These are phyloP conservation scores for Drosophila nigrodunni DNA, from an alignment of 1,140 invertebrate genomes.

Conservation along the genomic window DNA sequence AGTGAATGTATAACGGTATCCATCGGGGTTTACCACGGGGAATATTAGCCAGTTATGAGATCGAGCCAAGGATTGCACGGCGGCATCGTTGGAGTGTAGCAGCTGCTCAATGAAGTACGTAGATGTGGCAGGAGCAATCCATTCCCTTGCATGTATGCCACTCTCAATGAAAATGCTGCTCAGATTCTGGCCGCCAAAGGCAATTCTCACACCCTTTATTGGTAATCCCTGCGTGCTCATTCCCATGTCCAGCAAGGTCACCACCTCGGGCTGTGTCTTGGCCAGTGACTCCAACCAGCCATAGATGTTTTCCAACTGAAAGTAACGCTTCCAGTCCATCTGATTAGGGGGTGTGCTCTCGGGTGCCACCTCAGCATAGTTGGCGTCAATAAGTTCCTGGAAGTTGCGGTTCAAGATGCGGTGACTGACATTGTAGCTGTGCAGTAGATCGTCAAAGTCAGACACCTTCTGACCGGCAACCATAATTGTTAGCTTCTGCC, in stretches of 20 bases:
- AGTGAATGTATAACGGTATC: constrained; percentile 87
- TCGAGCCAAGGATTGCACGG: constrained; percentile 85
- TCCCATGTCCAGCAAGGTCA: constrained; percentile 86
- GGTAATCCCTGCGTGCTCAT: constrained; percentile 86
- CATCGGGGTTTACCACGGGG: constrained; percentile 89
- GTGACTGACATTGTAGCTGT: constrained; percentile 68
- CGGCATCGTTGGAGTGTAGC: constrained; percentile 85
- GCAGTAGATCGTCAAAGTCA: constrained; percentile 77
- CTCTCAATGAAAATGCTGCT: constrained; percentile 87
- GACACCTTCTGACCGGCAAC: constrained; percentile 74
- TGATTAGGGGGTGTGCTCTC: constrained; percentile 37
- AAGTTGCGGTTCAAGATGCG: constrained; percentile 74
- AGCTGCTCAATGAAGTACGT: constrained; percentile 89
- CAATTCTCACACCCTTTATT: constrained; percentile 87
- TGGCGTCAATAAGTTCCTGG: constrained; percentile 73
- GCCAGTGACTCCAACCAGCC: constrained; percentile 84
- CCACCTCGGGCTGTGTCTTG: constrained; percentile 84
- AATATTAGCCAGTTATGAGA: constrained; percentile 87
- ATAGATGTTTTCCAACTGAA: constrained; percentile 86
- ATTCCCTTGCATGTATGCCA: constrained; percentile 91
- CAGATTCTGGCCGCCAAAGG: constrained; percentile 74
- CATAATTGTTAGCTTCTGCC: constrained; percentile 76
- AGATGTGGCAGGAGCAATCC: constrained; percentile 90
- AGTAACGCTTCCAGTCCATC: constrained; percentile 85
- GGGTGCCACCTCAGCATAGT: constrained; percentile 60